These are phyloP conservation scores for Lacanobia wlatinum DNA, from an alignment of 2,888 invertebrate genomes.

Conservation along the genomic window DNA sequence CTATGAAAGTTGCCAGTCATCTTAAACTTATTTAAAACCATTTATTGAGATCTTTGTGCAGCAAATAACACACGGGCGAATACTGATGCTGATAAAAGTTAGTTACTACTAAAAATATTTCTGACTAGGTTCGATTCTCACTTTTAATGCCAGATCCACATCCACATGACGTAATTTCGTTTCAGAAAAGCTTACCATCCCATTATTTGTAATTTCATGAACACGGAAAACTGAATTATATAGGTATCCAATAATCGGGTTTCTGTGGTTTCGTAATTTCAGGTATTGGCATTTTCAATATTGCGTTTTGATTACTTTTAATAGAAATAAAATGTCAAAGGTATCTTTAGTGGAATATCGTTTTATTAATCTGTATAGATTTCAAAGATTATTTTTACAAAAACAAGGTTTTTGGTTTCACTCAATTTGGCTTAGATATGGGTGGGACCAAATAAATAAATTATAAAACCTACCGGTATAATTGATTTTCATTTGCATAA, in stretches of 20 bases:
- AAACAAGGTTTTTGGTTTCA: background rate
- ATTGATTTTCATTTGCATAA: no score
- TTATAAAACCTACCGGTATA: no score
- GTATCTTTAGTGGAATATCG: conserved; percentile 2
- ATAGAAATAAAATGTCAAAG: conserved; percentile 24
- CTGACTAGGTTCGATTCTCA: no score
- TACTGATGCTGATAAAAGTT: no score
- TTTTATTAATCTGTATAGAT: conserved; percentile 1
- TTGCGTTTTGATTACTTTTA: conserved; percentile 37
- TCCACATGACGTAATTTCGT: conserved; percentile 14
- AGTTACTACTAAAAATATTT: no score
- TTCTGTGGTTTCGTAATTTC: conserved; percentile 41
- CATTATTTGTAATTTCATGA: conserved; percentile 40
- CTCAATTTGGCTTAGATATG: background rate
- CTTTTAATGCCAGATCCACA: background rate
- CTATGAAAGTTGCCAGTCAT: background rate
- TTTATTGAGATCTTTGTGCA: background rate
- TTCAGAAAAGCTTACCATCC: conserved; percentile 5
- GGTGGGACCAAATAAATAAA: no score
- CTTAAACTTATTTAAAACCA: background rate
- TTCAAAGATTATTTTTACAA: background rate
- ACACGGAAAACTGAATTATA: conserved; percentile 32
- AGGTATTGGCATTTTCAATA: conserved; percentile 40
- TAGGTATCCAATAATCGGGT: conserved; percentile 31
- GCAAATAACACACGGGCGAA: no score